A percentile compares a stretch with the other conserved stretches of the same genome.
Evolutionary conservation across 2,888 invertebrate genomes (phyloP).

Genomic region (Callyntrura guangdongensis): DNA sequence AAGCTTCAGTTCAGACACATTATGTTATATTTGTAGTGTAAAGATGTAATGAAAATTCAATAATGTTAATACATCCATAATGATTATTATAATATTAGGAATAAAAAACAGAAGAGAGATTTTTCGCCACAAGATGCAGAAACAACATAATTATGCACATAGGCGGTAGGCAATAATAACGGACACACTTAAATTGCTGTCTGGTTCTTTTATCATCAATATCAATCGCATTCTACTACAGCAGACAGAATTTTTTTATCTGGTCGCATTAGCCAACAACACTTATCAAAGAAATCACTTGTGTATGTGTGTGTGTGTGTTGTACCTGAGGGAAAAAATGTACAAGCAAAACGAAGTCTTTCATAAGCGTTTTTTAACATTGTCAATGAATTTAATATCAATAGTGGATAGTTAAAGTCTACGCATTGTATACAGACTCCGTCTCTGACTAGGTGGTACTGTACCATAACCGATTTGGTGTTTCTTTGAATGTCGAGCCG

Average conservation of each 20-base stretch:
- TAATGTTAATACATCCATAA: not conserved
- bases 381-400: no score
- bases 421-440: not conserved
- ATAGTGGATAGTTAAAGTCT: no score
- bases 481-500: not conserved
- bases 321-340: not conserved
- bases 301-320: not conserved
- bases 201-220: no score
- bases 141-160: not conserved
- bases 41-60: slow-evolving; percentile 6
- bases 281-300: no score
- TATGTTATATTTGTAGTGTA: not conserved
- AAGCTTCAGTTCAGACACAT: not conserved
- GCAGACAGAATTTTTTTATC: no score
- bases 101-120: slow-evolving; percentile 8
- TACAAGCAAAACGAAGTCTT: not conserved
- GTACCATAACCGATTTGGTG: not conserved
- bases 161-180: not conserved
- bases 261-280: no score
- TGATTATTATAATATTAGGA: not conserved
- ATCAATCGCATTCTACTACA: no score
- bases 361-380: no score
- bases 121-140: not conserved
- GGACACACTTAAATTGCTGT: slow-evolving; percentile 6
- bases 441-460: not conserved